Evolutionary conservation across 2,113 vertebrate species (phyloP), one percentile per base, ranked within the genome.

Genomic region (Xerus inauris): DNA sequence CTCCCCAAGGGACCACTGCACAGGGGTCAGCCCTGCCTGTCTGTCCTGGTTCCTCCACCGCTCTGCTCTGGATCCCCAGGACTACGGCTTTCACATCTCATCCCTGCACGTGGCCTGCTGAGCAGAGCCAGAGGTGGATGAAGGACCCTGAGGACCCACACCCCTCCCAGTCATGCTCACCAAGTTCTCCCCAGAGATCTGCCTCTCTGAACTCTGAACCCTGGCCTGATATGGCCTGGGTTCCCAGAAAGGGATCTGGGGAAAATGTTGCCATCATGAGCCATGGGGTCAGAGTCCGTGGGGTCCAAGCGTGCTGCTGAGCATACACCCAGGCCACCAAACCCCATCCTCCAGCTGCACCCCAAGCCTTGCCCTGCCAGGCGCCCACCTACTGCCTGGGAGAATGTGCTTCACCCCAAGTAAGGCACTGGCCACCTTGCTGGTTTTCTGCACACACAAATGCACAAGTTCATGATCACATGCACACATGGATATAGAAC

Each of bases 1-100:
- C 20, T 40, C 30, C 35, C 3, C 5, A 7, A 3, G 22, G 49
- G 28, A 69, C 20, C 12, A 19, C 49, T 7, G 5, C 1, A 0
- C 26, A 65, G 76, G 30, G 3, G 28, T 47, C 8, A 28, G 54
- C 4, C 20, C 45, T 24, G 17, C 59, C 87, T 75, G 3, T 8
- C 87, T 17, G 22, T 64, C 77, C 57, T 20, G 8, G 30, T 4
- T 6, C 62, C 5, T 65, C 45, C 2, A 1, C 64, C 16, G 1
- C 81, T 77, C 19, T 40, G 30, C 16, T 17, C 22, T 24, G 38
- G n/a, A 40, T 28, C 2, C 10, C 30, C 22, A 89, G 51, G 30
- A n/a, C 4, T 1, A 5, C 9, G 38, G 20, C 24, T 40, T 59
- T 28, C 35, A 40, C 1, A 0, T 26, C 22, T 59, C 32, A 38